Evolutionary conservation across 2,888 invertebrate genomes (phyloP), one percentile per base, ranked within the genome.

Genomic region (Nysson spinosus): DNA sequence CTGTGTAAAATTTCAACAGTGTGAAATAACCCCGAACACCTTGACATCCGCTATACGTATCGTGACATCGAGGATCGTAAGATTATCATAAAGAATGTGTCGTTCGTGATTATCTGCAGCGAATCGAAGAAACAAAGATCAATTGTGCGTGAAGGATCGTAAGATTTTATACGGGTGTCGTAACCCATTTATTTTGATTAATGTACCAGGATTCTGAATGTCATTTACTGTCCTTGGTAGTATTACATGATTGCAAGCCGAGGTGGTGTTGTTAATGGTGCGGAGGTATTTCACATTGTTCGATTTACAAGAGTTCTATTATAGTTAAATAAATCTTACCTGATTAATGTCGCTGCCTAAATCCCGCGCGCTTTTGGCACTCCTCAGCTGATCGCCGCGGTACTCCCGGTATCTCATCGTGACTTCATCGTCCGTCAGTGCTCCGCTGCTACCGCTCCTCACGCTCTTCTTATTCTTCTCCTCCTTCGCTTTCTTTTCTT

Each of bases 401-500:
- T 86, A 86, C 74, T 85, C 86, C 9, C 81, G 71, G 65, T 86
- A 86, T 66, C 86, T 82, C 79, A 83, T 84, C 35, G 82, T 85
- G 57, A 86, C 85, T 69, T 86, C 86, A 72, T 86, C 85, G 66
- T 86, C 86, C 35, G 85, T 86, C 16, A 85, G 75, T 11, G 86
- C 84, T 24, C 83, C 81, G 72, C 80, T 84, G 69, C 80, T 80
- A 57, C 69, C 69, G 26, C 70, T 68, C 47, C 83, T 80, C 61
- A 62, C 64, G 42, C 71, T 77, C 62, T 80, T 81, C 78, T 82
- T 83, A 47, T 72, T 74, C 64, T 75, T 82, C 73, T 90, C 90
- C 68, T 89, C 89, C 75, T 91, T 91, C 85, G 91, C 91, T 86
- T 91, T 91, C 88, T 91, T 91, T 88, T 90, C 91, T 88, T 92